Base-by-base conservation (phyloP, 2,888 invertebrate species). In the Hipparchia semele region DNA sequence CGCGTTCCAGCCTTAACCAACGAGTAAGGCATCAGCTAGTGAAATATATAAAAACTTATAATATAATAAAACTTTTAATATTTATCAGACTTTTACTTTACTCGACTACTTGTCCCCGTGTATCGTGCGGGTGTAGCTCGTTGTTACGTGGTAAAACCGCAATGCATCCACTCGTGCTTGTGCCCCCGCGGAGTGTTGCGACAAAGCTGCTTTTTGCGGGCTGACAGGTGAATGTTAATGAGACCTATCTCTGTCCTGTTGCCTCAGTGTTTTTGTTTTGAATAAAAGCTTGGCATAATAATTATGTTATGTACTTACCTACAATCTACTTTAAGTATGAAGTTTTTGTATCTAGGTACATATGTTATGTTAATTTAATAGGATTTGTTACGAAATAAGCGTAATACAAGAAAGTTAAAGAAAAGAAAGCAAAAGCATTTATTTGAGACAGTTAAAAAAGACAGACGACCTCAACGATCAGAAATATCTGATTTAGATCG, bases 201-300 rank as follows among this genome's bases (percentile, higher is more conserved):
- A 33, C 65, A 65, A 33, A 53, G 65, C 65, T 65, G 23, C 65
- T 65, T 65, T 65, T 73, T 74, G 74, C 70, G 61, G 60, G 61
- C 73, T 72, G 72, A 64, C 62, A 62, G 68, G 61, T 73, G 68
- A 71, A 61, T 73, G 56, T 45, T 71, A 69, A 68, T 61, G 54
- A 73, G 60, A 66, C 60, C 60, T 56, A 59, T 46, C 33, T 13
- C 49, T 60, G 33, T 60, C 58, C 39, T 68, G 10, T 54, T 73
- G 53, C 7, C 23, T 6, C 8, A 33, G 53, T 33, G 65, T 65
- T 65, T 65, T 65, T 65, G 65, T 65, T 51, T 51, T 51, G 33
- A 53, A 53, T 53, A 53, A 65, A 65, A 33, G 65, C 65, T 65
- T 51, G 46, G 49, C 13, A 6, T 49, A 13, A 49, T 49, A 49